Base-by-base conservation (phyloP, 2,797 vertebrate species). In the Clamator glandarius region DNA sequence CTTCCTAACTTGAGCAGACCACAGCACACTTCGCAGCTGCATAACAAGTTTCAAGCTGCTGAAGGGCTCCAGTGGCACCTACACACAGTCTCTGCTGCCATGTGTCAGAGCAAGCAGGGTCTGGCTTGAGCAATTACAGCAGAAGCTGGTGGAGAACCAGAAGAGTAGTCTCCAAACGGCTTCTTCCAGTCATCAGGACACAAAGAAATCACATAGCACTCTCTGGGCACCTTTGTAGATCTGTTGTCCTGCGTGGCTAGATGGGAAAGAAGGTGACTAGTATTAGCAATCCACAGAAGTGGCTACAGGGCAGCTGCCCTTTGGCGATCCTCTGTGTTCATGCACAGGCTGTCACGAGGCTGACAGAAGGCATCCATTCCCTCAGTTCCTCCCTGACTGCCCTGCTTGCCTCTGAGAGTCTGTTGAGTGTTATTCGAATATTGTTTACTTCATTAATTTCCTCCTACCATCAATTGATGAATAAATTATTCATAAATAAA, bases 401-500 rank as follows among this genome's bases (percentile, higher is more conserved):
- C 41, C 66, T 55, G 20, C 35, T 58, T 90, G 28, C 36, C 20
- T 73, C 59, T 67, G 52, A 79, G 31, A 93, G 52, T 66, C 63
- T 88, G 61, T 73, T 87, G 73, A 89, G 39, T 28, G 31, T 88
- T 84, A 73, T 28, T 33, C 10, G 6, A 89, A 84, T 92, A 79
- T 88, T 95, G 85, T 88, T 94, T 93, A 94, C 80, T 76, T 96
- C 92, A 79, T 94, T 95, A 92, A 88, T 93, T 95, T 93, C 55
- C 66, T 82, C 33, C 70, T 64, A 64, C 77, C 77, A 67, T 92
- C 89, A 96, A 93, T 7, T 83, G 89, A 77, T 87, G 33, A 68
- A 84, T 93, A 74, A 90, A 95, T 96, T 94, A 95, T 96, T 97
- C 61, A 96, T 69, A 69, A 44, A 74, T 84, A 94, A 96, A 95